Evolutionary conservation across 2,797 vertebrate species (phyloP).

Genomic region (Geotrypetes seraphini): DNA sequence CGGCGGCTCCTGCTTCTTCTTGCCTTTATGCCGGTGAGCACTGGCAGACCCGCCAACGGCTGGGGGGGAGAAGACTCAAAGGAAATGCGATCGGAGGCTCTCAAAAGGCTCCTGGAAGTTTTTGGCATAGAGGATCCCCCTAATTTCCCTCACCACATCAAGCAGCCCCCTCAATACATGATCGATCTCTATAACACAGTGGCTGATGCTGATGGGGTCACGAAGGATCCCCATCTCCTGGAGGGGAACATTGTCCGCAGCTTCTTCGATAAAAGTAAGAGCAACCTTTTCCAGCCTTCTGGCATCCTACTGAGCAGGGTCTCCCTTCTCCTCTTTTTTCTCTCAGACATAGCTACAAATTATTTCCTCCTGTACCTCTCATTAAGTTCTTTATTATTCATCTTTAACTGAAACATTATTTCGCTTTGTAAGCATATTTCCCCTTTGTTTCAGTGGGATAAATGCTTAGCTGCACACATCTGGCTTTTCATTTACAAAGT

Average conservation of each 20-base stretch:
- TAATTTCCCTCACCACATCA: slow-evolving; percentile 40
- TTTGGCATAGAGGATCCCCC: slow-evolving; percentile 83
- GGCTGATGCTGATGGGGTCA: slow-evolving; percentile 75
- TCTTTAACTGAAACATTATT: too few species aligned
- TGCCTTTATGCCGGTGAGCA: slow-evolving; percentile 12
- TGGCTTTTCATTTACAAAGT: too few species aligned
- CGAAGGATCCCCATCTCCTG: slow-evolving; percentile 70
- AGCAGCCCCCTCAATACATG: slow-evolving; percentile 84
- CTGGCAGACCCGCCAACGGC: slow-evolving; percentile 30
- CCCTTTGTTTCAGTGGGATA: too few species aligned
- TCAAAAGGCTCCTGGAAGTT: slow-evolving; percentile 75
- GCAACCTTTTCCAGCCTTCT: too few species aligned
- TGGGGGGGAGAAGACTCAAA: slow-evolving; percentile 14
- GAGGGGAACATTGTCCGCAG: slow-evolving; percentile 84
- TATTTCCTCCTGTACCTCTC: too few species aligned
- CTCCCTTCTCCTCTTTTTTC: too few species aligned
- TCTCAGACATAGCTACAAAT: too few species aligned
- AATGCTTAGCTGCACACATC: too few species aligned
- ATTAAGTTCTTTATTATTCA: too few species aligned
- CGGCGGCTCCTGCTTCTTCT: slow-evolving; percentile 25
- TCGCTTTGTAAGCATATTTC: too few species aligned
- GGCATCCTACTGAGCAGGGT: too few species aligned
- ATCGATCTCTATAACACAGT: slow-evolving; percentile 80
- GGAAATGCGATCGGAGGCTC: slow-evolving; percentile 58
- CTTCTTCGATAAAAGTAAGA: slow-evolving; percentile 81